phyloP scores from a whole-genome alignment of 2,888 invertebrate species.

The Ichneumoninae sp. region DNA sequence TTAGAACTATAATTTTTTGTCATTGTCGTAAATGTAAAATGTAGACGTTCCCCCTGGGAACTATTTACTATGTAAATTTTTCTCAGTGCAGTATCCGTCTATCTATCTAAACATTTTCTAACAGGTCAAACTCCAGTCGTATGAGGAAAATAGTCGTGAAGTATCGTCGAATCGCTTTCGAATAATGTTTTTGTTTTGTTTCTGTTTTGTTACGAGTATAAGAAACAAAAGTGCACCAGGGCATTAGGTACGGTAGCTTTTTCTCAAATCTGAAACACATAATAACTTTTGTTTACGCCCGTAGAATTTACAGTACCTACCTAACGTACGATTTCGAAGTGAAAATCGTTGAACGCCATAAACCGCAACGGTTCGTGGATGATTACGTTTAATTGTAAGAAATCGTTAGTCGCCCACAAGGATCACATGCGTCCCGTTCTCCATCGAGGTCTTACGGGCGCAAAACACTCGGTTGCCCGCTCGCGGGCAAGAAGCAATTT shows the following conservation, averaged over 20 bases:
- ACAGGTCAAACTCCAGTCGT: background rate
- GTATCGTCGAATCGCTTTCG: background rate
- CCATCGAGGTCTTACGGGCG: background rate
- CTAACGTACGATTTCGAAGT: constrained; percentile 14
- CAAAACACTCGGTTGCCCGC: background rate
- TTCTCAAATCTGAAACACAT: background rate
- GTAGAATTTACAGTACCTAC: background rate
- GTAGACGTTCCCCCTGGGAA: no score
- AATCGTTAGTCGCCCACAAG: constrained; percentile 1
- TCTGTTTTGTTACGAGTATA: background rate
- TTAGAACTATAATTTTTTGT: no score
- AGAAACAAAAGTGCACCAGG: background rate
- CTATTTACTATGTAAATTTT: no score
- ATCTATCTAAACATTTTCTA: no score
- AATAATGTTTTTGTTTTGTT: background rate
- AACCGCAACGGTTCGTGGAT: constrained; percentile 12
- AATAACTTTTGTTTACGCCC: background rate
- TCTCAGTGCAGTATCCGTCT: no score
- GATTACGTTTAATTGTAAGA: constrained; percentile 28
- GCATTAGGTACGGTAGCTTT: background rate
- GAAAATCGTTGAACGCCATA: constrained; percentile 4
- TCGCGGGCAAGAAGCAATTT: constrained; percentile 18
- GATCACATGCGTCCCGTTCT: background rate
- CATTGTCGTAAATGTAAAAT: no score
- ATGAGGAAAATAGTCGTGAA: background rate